Base-by-base conservation (phyloP, 2,797 vertebrate species). In the Karalla daura region DNA sequence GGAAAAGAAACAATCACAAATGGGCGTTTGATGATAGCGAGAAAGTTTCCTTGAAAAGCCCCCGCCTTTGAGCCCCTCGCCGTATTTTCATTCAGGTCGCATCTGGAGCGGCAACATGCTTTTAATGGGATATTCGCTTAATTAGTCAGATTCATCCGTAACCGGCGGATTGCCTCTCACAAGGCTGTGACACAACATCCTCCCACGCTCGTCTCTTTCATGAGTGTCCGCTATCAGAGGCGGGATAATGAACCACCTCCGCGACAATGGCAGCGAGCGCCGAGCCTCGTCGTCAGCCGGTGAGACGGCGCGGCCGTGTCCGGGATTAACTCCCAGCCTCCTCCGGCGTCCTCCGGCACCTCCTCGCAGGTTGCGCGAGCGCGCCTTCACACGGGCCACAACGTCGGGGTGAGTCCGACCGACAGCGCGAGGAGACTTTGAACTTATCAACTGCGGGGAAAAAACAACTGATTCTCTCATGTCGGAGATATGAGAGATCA, bases 121-220 rank as follows among this genome's bases (percentile, higher is more conserved):
- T 80, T 86, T 81, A 86, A 81, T 76, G 59, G 70, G 67, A 50
- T 55, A 64, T 77, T 84, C 28, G 64, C 78, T 74, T 83, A 77
- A 86, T 86, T 80, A 60, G 65, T 76, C 61, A 72, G 75, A 83
- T 80, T 71, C 53, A 64, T 74, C 64, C 32, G 45, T 78, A 73
- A 70, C 61, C 58, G 51, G 53, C 59, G 61, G 47, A 69, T 58
- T 59, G 63, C 67, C 64, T 70, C 73, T 68, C 72, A 44, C 60
- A 55, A 65, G 74, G 45, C 72, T 70, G 64, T 44, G 68, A 70
- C 79, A 85, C 64, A 74, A 69, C 52, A 70, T 77, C 78, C 80
- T 82, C 86, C 85, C 73, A 86, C 74, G 17, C 59, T 81, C 78
- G 13, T 78, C 71, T 76, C 81, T 76, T 86, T 66, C 63, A 75